These are phyloP conservation scores for Parauchenoglanis ngamensis DNA, from an alignment of 2,797 vertebrate genomes.

Conservation along the genomic window DNA sequence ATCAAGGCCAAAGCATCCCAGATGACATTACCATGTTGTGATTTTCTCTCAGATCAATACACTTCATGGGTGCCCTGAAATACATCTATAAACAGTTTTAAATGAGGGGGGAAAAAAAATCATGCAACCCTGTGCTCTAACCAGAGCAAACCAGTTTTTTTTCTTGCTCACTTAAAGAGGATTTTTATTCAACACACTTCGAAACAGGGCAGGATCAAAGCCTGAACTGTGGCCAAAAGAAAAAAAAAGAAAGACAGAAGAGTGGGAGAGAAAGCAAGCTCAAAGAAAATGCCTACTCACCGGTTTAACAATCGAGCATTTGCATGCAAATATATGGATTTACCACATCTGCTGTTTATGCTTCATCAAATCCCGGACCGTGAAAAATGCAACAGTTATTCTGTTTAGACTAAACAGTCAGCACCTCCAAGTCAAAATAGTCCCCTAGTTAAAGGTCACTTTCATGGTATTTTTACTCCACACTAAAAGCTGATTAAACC, in stretches of 20 bases:
- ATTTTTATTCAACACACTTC: conserved; percentile 18
- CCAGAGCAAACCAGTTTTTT: neutral
- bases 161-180: neutral
- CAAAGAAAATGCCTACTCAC: conserved; percentile 6
- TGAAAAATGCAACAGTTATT: conserved; percentile 50
- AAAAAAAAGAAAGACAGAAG: neutral
- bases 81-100: conserved; percentile 38
- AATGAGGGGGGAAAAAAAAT: neutral
- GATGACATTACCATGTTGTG: conserved; percentile 56
- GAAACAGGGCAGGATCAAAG: conserved; percentile 17
- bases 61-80: conserved; percentile 31
- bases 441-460: conserved; percentile 54
- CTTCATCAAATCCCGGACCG: conserved; percentile 44
- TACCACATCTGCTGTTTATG: conserved; percentile 46
- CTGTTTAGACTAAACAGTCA: conserved; percentile 45
- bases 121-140: conserved; percentile 40
- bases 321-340: conserved; percentile 48
- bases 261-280: neutral
- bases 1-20: conserved; percentile 52
- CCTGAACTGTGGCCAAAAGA: conserved; percentile 21
- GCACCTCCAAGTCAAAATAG: conserved; percentile 49
- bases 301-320: conserved; percentile 15
- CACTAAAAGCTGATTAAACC: conserved; percentile 56
- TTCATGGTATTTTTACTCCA: conserved; percentile 45
- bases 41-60: conserved; percentile 61